phyloP scores from a whole-genome alignment of 2,113 vertebrate genomes.

The Podarcis muralis region DNA sequence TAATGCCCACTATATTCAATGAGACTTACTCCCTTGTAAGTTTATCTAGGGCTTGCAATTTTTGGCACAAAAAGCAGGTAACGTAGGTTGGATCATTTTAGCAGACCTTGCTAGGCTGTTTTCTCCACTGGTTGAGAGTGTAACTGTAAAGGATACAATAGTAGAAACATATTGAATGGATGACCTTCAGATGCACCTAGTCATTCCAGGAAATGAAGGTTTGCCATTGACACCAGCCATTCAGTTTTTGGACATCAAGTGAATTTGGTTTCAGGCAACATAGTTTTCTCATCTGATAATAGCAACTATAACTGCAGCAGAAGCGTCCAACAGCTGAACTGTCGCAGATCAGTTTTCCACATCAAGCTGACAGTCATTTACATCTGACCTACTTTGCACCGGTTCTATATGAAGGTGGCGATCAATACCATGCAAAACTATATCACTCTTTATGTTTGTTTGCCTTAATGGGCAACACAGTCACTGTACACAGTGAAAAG shows the following conservation, averaged over 20 bases:
- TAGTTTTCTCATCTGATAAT: neutral
- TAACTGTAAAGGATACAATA: neutral
- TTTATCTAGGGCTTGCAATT: neutral
- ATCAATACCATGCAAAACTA: neutral
- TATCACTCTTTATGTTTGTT: neutral
- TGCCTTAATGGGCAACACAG: neutral
- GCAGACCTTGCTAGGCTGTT: neutral
- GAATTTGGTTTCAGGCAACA: neutral
- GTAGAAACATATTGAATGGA: neutral
- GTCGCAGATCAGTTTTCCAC: neutral
- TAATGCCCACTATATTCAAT: neutral
- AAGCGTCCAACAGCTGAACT: neutral
- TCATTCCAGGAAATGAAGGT: neutral
- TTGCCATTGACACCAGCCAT: neutral
- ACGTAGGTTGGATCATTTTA: neutral
- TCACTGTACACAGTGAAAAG: neutral
- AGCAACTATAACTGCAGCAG: neutral
- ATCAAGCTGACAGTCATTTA: neutral
- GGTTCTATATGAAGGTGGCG: neutral
- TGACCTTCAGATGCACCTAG: neutral
- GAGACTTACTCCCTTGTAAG: too few relatives aligned
- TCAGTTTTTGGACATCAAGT: neutral
- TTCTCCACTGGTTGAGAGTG: neutral
- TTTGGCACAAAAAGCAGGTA: neutral
- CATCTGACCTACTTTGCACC: constrained; percentile 14